Conservation (phyloP, 2,113 vertebrate genomes). For the Corythornis madagascariensis region DNA sequence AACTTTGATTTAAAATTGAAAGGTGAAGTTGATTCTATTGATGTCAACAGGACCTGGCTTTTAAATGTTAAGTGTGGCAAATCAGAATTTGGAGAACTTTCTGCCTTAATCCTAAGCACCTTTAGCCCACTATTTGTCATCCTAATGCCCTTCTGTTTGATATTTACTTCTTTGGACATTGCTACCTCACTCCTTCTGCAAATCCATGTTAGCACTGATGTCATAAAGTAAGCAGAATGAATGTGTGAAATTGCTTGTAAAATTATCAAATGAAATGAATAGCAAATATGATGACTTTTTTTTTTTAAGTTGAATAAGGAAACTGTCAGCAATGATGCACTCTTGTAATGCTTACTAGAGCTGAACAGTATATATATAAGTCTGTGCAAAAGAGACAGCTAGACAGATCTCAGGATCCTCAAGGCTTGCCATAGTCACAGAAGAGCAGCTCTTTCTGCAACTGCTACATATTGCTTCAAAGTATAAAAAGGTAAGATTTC, state of each 20-base stretch:
- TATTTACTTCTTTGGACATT: slow-evolving; percentile 67
- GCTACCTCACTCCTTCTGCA: slow-evolving; percentile 58
- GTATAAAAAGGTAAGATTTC: slow-evolving; percentile 72
- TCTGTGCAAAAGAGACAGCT: slow-evolving; percentile 51
- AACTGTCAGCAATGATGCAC: slow-evolving; percentile 74
- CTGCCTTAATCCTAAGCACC: not conserved
- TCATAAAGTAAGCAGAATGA: slow-evolving; percentile 72
- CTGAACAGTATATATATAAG: slow-evolving; percentile 77
- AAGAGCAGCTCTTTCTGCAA: slow-evolving; percentile 23
- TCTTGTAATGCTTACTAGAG: slow-evolving; percentile 71
- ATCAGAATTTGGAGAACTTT: slow-evolving; percentile 6
- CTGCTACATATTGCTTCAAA: not conserved
- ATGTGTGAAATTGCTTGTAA: slow-evolving; percentile 76
- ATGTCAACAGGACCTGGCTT: too few relatives aligned
- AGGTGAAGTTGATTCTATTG: too few relatives aligned
- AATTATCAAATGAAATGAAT: slow-evolving; percentile 72
- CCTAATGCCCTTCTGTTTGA: slow-evolving; percentile 56
- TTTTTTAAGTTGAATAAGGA: slow-evolving; percentile 59
- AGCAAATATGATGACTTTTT: slow-evolving; percentile 58
- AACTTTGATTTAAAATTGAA: too few relatives aligned
- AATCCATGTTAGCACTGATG: slow-evolving; percentile 65
- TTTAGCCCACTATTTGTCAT: slow-evolving; percentile 27
- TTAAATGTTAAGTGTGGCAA: not conserved
- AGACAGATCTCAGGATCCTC: slow-evolving; percentile 68
- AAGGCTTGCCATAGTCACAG: slow-evolving; percentile 57